These are phyloP conservation scores for Trichonephila inaurata DNA, from an alignment of 1,140 invertebrate species.

Conservation along the genomic window DNA sequence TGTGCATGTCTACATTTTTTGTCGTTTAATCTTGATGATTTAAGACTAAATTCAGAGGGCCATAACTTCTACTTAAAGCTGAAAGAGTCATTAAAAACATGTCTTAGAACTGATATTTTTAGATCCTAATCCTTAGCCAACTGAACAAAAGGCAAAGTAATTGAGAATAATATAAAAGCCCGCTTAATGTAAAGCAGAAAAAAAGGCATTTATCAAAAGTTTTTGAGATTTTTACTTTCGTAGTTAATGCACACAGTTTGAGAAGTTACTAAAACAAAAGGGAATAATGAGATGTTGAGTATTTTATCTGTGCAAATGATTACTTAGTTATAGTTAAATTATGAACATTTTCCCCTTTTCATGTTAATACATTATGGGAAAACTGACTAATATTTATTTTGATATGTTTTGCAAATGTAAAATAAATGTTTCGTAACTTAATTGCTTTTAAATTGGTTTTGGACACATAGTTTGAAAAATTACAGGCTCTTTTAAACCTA, in stretches of 20 bases:
- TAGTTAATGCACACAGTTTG: not conserved
- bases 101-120: not conserved
- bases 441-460: no score
- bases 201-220: not conserved
- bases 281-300: no score
- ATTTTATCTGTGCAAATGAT: no score
- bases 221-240: not conserved
- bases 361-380: no score
- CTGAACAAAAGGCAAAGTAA: not conserved
- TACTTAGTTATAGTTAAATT: no score
- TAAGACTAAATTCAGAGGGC: slow-evolving; percentile 26
- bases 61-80: slow-evolving; percentile 58
- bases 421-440: no score
- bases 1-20: slow-evolving; percentile 29
- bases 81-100: not conserved
- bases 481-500: no score
- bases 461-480: no score
- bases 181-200: not conserved
- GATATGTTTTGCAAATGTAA: no score
- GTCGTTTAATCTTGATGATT: slow-evolving; percentile 51
- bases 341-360: no score
- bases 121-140: not conserved
- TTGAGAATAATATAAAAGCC: not conserved
- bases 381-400: no score
- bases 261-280: no score